Conservation (phyloP, 2,797 vertebrate genomes). For the Sebastes aleutianus region DNA sequence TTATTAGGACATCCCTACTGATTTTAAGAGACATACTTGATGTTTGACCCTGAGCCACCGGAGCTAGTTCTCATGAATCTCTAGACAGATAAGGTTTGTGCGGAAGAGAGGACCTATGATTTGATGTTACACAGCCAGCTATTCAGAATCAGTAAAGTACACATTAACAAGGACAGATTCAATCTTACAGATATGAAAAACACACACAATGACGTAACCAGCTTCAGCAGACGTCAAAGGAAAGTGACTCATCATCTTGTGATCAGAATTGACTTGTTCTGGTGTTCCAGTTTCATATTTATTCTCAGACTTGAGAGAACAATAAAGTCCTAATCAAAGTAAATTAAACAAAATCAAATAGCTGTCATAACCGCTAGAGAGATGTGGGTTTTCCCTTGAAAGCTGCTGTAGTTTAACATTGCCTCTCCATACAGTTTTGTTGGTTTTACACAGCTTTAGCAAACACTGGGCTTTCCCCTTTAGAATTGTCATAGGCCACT, state of each 20-base stretch:
- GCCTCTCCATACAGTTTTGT: background rate
- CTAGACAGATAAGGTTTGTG: no score
- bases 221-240: background rate
- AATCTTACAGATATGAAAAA: background rate
- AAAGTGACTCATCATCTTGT: background rate
- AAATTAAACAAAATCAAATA: background rate
- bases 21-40: no score
- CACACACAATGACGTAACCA: background rate
- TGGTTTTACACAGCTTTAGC: background rate
- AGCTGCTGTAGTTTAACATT: background rate
- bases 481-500: no score
- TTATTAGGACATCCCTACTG: no score
- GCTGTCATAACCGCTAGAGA: background rate
- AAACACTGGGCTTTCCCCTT: background rate
- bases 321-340: background rate
- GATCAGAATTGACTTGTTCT: background rate
- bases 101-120: no score
- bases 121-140: background rate
- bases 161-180: background rate
- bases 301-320: background rate
- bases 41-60: no score
- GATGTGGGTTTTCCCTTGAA: background rate
- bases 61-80: no score
- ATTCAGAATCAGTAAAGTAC: background rate
- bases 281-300: background rate